Evolutionary conservation across 2,797 vertebrate species (phyloP).

Genomic region (Xerus rutilus): DNA sequence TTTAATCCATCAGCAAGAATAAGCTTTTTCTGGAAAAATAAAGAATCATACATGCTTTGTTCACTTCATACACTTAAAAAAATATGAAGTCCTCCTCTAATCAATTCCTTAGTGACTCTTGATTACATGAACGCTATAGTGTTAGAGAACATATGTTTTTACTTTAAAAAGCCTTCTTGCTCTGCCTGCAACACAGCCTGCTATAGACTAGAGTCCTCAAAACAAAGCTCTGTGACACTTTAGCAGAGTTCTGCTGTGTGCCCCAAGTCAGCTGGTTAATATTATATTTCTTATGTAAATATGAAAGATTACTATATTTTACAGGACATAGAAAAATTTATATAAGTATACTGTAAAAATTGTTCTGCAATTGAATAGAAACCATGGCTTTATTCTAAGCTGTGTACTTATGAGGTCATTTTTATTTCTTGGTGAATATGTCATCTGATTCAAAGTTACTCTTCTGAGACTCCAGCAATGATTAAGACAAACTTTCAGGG

Average conservation of each 20-base stretch:
- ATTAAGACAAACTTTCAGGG: not conserved
- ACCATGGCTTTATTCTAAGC: not conserved
- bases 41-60: conserved; percentile 53
- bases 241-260: not conserved
- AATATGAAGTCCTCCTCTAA: not conserved
- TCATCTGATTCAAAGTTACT: not conserved
- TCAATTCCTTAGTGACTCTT: not conserved
- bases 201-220: not conserved
- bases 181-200: not conserved
- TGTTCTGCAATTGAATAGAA: not conserved
- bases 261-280: not conserved
- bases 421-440: not conserved
- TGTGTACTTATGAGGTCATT: not conserved
- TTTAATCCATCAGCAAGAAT: conserved; percentile 73
- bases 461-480: not conserved
- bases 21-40: conserved; percentile 75
- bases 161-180: not conserved
- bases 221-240: rapidly evolving
- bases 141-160: conserved; percentile 67
- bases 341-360: not conserved
- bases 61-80: conserved; percentile 33
- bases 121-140: not conserved
- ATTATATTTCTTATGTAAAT: not conserved
- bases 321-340: not conserved
- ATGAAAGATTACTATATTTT: not conserved